Evolutionary conservation across 2,113 vertebrate species (phyloP).

Genomic region (Indicator indicator): DNA sequence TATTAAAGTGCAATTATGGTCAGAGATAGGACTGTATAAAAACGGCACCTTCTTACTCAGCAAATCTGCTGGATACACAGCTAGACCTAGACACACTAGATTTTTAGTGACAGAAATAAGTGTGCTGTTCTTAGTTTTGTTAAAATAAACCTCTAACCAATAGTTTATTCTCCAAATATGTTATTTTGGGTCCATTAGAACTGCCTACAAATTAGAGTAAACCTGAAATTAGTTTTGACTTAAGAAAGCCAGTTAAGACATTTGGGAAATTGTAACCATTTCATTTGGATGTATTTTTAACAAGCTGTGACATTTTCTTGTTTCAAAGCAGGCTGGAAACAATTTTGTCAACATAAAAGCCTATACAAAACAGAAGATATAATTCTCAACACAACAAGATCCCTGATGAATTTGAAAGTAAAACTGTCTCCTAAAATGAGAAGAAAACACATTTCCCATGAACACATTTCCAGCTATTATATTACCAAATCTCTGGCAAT

Average conservation of each 20-base stretch:
- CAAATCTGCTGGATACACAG: neutral
- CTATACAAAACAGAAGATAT: neutral
- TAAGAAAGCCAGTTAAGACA: neutral
- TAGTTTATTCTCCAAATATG: neutral
- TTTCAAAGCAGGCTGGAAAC: neutral
- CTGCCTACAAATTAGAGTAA: neutral
- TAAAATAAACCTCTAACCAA: slow-evolving; percentile 18
- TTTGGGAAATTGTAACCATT: neutral
- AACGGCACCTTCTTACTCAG: slow-evolving; percentile 52
- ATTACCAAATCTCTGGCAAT: neutral
- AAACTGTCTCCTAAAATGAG: neutral
- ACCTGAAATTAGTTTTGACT: slow-evolving; percentile 3
- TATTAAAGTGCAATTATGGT: slow-evolving; percentile 17
- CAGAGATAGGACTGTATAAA: slow-evolving; percentile 17
- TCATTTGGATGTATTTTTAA: neutral
- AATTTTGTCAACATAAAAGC: neutral
- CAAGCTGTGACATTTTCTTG: neutral
- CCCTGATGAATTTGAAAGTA: neutral
- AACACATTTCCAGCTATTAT: neutral
- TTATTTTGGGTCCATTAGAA: neutral
- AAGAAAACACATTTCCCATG: neutral
- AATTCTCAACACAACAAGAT: neutral
- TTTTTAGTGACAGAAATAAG: slow-evolving; percentile 7
- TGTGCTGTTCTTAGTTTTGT: neutral
- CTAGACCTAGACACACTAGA: neutral